Evolutionary conservation across 1,140 invertebrate species (phyloP), one percentile per base, ranked within the genome.

Genomic region (Heliothis virescens): DNA sequence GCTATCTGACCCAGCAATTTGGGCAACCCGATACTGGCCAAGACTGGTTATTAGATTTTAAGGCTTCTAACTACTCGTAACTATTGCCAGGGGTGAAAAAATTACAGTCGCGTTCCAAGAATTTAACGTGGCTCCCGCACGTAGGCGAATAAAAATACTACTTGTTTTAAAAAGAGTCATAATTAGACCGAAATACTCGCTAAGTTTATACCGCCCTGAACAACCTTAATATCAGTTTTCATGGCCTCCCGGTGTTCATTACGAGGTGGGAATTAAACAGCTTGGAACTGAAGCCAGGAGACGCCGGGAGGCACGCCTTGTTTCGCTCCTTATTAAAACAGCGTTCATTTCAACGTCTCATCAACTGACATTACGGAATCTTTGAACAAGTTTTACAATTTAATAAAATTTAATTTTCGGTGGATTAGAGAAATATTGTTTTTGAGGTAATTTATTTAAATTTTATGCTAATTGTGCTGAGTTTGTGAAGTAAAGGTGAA

Each of bases 241-340:
- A 29, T 69, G 65, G 65, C 65, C 65, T 29, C 41, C 10, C 12
- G 41, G 63, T 52, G 48, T 69, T 69, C 65, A 69, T 53, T 50
- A 67, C 16, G 48, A 18, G 65, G 65, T 26, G 47, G 48, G 16
- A 29, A 69, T 53, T 50, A 52, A 52, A 69, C 65, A 52, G 48
- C 52, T 52, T 29, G 47, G 21, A 16, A 69, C 65, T 26, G 47
- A 50, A 41, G 18, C 13, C 48, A 52, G 16, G 7, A 47, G 1
- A 2, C 63, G 34, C 5, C 63, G 63, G n/a, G 41, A 2, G 16
- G 7, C n/a, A 16, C 63, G 18, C 52, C 62, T 65, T 65, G 16
- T 47, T 1, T 16, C 41, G 47, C 47, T 65, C 4, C 62, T 65
- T 65, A 65, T 65, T 65, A 65, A 65, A 65, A 65, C 41, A 65